A percentile compares a stretch with the other conserved stretches of the same genome.
phyloP scores from a whole-genome alignment of 1,140 invertebrate species.

The Drosophila mayri region DNA sequence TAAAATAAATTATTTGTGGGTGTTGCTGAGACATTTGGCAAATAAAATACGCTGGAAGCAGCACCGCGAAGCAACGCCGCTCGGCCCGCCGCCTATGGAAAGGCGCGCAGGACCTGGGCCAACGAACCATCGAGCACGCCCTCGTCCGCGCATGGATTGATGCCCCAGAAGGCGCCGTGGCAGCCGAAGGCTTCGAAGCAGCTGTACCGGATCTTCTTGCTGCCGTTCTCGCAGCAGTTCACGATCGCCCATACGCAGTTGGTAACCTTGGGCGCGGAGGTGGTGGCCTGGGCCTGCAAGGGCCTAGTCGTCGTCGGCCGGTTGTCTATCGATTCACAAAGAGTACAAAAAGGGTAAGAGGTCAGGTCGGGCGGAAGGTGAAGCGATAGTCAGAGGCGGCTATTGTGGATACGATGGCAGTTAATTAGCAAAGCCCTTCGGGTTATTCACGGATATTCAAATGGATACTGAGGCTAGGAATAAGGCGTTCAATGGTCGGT shows the following conservation, averaged over 20 bases:
- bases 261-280: conserved; percentile 80
- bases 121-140: conserved; percentile 74
- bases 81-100: conserved; percentile 1
- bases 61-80: not conserved
- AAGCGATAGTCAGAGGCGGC: conserved; percentile 18
- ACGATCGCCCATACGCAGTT: conserved; percentile 89
- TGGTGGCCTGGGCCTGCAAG: not conserved
- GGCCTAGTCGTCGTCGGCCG: conserved; percentile 1
- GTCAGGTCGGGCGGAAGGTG: conserved; percentile 18
- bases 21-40: conserved; percentile 2
- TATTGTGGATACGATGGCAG: conserved; percentile 3
- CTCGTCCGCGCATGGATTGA: conserved; percentile 87
- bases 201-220: conserved; percentile 83
- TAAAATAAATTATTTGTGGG: conserved; percentile 38
- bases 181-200: conserved; percentile 90
- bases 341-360: conserved; percentile 26
- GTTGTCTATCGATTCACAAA: conserved; percentile 19
- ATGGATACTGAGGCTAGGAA: not conserved
- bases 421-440: conserved; percentile 21
- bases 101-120: conserved; percentile 27
- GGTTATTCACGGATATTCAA: conserved; percentile 27
- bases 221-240: conserved; percentile 87
- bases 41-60: conserved; percentile 7
- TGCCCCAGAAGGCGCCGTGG: conserved; percentile 87
- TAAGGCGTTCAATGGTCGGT: too few species aligned